Conservation (phyloP, 2,888 invertebrate genomes). For the Tenthredo notha region DNA sequence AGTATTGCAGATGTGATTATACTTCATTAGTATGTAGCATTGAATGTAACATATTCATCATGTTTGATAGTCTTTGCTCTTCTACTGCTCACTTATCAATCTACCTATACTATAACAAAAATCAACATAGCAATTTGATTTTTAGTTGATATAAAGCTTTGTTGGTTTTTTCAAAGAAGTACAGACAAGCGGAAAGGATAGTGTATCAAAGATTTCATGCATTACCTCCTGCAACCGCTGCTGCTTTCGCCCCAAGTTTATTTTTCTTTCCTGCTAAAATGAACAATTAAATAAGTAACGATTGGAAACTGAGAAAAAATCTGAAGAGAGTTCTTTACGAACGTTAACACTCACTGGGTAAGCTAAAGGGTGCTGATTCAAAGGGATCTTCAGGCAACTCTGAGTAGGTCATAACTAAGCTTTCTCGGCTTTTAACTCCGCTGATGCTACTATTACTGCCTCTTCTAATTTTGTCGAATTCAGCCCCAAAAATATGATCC, state of each 20-base stretch:
- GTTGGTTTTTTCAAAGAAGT: conserved; percentile 5
- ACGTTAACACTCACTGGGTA: conserved; percentile 81
- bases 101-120: conserved; percentile 5
- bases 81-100: conserved; percentile 7
- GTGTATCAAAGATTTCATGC: conserved; percentile 74
- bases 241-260: conserved; percentile 75
- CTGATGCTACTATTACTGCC: conserved; percentile 89
- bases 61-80: conserved; percentile 43
- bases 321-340: conserved; percentile 48
- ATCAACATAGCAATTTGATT: conserved; percentile 28
- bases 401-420: conserved; percentile 84
- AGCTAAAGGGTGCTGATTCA: conserved; percentile 90
- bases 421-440: conserved; percentile 86
- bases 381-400: conserved; percentile 87
- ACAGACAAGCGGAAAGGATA: conserved; percentile 55
- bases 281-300: neutral
- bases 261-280: conserved; percentile 76
- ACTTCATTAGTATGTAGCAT: neutral
- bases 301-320: neutral
- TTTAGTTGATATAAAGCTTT: neutral
- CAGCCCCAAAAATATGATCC: conserved; percentile 90
- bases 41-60: conserved; percentile 31
- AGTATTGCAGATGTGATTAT: neutral
- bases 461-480: conserved; percentile 89
- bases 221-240: conserved; percentile 78